Conservation (phyloP, 2,113 vertebrate genomes). For the Syngnathus floridae region DNA sequence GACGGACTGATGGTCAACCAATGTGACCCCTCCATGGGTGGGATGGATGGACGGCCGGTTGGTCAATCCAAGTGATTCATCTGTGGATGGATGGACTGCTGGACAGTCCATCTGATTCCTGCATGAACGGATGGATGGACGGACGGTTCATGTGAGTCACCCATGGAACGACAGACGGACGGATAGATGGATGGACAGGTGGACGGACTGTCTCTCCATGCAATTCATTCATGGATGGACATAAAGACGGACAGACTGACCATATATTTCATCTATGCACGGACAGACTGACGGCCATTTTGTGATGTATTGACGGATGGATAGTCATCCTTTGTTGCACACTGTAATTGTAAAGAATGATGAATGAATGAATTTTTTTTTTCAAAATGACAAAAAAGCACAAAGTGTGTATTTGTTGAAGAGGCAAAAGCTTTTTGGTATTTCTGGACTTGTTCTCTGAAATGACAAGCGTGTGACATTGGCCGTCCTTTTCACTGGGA, state of each 20-base stretch:
- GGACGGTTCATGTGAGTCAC: neutral
- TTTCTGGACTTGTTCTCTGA: neutral
- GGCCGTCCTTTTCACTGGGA: slow-evolving; percentile 45
- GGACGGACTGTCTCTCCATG: too few species aligned
- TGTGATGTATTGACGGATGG: too few species aligned
- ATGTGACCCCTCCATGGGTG: neutral
- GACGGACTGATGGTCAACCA: neutral
- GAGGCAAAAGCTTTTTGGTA: neutral
- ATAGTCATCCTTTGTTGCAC: too few species aligned
- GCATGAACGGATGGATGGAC: neutral
- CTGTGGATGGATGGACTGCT: too few species aligned
- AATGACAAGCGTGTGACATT: slow-evolving; percentile 56
- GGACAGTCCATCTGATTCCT: too few species aligned
- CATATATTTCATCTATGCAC: too few species aligned
- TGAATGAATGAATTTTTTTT: neutral
- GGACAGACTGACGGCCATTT: too few species aligned
- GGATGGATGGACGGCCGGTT: neutral
- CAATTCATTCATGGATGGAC: too few species aligned
- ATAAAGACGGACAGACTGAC: too few species aligned
- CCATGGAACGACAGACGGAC: neutral
- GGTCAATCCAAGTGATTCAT: too few species aligned
- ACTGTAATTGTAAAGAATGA: neutral
- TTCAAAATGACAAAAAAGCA: neutral
- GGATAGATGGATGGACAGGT: neutral
- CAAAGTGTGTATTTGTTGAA: neutral